A percentile compares a stretch with the other conserved stretches of the same genome.
phyloP scores from a whole-genome alignment of 92 coral and sea anemone species.

The Desmophyllum pertusum region DNA sequence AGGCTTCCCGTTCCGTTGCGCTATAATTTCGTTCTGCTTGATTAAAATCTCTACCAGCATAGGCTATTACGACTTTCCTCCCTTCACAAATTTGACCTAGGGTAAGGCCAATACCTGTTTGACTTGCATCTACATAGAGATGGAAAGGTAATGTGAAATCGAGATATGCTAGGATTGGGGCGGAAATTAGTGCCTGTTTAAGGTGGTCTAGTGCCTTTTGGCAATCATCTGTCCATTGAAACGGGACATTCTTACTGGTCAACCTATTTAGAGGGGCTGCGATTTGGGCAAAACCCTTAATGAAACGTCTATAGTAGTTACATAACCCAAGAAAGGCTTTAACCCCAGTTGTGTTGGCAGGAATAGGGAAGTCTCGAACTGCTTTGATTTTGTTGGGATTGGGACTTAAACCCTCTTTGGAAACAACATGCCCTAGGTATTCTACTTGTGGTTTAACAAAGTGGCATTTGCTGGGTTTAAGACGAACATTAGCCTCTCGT shows the following conservation, averaged over 20 bases:
- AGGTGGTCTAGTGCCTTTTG: conserved; percentile 43
- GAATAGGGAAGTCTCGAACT: conserved; percentile 56
- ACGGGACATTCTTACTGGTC: conserved; percentile 29
- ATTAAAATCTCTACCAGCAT: conserved; percentile 56
- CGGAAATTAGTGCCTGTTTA: conserved; percentile 36
- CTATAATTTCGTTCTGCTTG: conserved; percentile 54
- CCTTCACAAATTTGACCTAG: conserved; percentile 48
- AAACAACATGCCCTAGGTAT: conserved; percentile 66
- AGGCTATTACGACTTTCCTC: conserved; percentile 50
- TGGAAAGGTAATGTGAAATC: conserved; percentile 42
- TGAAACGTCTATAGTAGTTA: conserved; percentile 67
- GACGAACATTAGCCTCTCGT: conserved; percentile 54
- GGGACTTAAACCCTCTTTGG: conserved; percentile 53
- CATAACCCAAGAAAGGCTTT: conserved; percentile 64
- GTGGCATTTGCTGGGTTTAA: conserved; percentile 63
- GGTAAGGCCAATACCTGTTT: conserved; percentile 49
- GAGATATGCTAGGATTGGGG: conserved; percentile 59
- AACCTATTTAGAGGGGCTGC: conserved; percentile 52
- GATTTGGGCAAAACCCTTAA: conserved; percentile 50
- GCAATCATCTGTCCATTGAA: conserved; percentile 47
- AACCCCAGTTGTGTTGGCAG: conserved; percentile 51
- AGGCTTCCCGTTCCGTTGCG: conserved; percentile 56
- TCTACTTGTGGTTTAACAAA: conserved; percentile 48
- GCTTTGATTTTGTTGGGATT: conserved; percentile 57
- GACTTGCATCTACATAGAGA: conserved; percentile 56